Conservation (phyloP, 2,113 vertebrate species). For the Asarcornis scutulata region DNA sequence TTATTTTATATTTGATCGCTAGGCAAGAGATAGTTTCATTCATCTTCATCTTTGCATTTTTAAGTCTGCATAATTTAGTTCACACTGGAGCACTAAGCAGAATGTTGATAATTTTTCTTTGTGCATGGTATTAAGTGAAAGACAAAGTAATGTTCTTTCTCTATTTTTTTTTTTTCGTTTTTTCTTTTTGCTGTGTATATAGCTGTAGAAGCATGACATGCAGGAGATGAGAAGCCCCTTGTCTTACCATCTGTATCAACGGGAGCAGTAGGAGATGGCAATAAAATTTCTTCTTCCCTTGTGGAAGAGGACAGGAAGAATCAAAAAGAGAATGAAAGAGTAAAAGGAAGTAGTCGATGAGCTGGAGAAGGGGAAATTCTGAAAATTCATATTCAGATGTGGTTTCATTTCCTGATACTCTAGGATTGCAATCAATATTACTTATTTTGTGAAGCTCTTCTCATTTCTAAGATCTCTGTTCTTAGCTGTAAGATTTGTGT, state of each 20-base stretch:
- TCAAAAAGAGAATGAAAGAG: background rate
- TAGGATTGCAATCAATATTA: background rate
- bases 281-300: background rate
- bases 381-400: background rate
- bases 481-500: background rate
- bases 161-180: background rate
- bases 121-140: conserved; percentile 59
- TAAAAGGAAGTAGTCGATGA: background rate
- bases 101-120: conserved; percentile 69
- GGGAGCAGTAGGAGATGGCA: background rate
- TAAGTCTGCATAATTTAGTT: conserved; percentile 71
- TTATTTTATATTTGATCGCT: conserved; percentile 64
- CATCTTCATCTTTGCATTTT: conserved; percentile 75
- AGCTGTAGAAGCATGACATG: background rate
- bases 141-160: background rate
- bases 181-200: background rate
- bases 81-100: conserved; percentile 47
- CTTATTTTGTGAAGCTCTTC: background rate
- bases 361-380: background rate
- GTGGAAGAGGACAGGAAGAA: background rate
- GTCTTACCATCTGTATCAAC: background rate
- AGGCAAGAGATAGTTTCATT: conserved; percentile 67
- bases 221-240: background rate
- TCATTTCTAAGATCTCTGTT: background rate
- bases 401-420: background rate